Conservation (phyloP, 2,797 vertebrate genomes). For the Myoxocephalus aenaeus region DNA sequence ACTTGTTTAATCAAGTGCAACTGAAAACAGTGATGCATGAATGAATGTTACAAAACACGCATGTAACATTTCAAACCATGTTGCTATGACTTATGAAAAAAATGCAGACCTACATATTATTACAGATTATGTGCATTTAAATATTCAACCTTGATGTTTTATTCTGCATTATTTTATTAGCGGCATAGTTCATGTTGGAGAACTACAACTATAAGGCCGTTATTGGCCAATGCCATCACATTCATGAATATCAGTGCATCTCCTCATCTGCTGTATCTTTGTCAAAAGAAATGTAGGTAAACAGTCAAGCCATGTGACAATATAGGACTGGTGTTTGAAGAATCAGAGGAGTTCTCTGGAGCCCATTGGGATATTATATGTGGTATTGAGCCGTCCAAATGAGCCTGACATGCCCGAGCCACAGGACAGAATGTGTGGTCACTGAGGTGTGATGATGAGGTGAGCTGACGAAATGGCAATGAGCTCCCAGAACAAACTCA, state of each 20-base stretch:
- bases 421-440: constrained; percentile 59
- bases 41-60: not conserved
- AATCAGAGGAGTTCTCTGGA: constrained; percentile 11
- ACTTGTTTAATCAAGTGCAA: constrained; percentile 5
- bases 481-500: constrained; percentile 46
- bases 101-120: not conserved
- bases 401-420: constrained; percentile 45
- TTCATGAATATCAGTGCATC: not conserved
- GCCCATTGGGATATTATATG: constrained; percentile 9
- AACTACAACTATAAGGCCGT: not conserved
- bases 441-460: constrained; percentile 68
- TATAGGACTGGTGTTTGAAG: constrained; percentile 17
- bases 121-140: not conserved
- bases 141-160: not conserved
- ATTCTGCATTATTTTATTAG: not conserved
- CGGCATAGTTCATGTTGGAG: not conserved
- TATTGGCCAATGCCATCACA: not conserved
- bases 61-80: not conserved
- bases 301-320: constrained; percentile 21
- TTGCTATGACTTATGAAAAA: not conserved
- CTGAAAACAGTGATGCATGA: constrained; percentile 11
- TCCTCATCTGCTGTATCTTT: not conserved
- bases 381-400: constrained; percentile 50
- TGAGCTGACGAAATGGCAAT: constrained; percentile 56
- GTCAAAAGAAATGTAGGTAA: constrained; percentile 10